Percentiles rank a stretch among this genome's conserved stretches.
phyloP scores from a whole-genome alignment of 2,888 invertebrate species.

The Cryptocephalus moraei region DNA sequence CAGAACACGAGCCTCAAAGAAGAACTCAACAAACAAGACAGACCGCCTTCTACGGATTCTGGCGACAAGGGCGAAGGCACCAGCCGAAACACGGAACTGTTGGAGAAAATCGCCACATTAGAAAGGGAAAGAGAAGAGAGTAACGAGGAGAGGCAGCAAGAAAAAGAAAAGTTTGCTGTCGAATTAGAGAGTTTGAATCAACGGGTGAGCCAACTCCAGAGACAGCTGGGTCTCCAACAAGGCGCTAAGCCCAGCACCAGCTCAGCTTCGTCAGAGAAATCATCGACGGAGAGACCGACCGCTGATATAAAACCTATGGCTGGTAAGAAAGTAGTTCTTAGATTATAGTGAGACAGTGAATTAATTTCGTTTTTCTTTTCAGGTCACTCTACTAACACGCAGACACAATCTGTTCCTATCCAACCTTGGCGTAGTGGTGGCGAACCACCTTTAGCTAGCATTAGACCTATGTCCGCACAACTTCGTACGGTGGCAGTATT shows the following conservation, averaged over 20 bases:
- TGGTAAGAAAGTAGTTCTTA: constrained; percentile 39
- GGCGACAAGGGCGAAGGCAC: constrained; percentile 36
- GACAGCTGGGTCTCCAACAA: constrained; percentile 49
- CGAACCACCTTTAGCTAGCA: constrained; percentile 84
- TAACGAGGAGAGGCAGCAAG: constrained; percentile 48
- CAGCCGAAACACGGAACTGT: constrained; percentile 32
- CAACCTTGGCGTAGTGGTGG: constrained; percentile 59
- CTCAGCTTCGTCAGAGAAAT: constrained; percentile 50
- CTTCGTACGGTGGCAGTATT: constrained; percentile 56
- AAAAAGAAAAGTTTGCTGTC: constrained; percentile 58
- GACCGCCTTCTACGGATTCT: constrained; percentile 30
- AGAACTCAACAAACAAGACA: constrained; percentile 36
- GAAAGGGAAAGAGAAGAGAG: constrained; percentile 54
- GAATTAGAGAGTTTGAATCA: constrained; percentile 61
- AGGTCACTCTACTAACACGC: constrained; percentile 36
- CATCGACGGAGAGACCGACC: constrained; percentile 56
- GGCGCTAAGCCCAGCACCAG: constrained; percentile 60
- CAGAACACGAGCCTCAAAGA: constrained; percentile 51
- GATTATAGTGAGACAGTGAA: background rate
- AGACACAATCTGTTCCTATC: constrained; percentile 46
- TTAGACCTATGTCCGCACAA: constrained; percentile 77
- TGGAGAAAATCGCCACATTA: constrained; percentile 53
- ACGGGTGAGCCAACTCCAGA: constrained; percentile 39
- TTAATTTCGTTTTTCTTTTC: background rate
- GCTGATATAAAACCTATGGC: constrained; percentile 95